Evolutionary conservation across 2,888 invertebrate species (phyloP).

Genomic region (Parnassius glacialis): DNA sequence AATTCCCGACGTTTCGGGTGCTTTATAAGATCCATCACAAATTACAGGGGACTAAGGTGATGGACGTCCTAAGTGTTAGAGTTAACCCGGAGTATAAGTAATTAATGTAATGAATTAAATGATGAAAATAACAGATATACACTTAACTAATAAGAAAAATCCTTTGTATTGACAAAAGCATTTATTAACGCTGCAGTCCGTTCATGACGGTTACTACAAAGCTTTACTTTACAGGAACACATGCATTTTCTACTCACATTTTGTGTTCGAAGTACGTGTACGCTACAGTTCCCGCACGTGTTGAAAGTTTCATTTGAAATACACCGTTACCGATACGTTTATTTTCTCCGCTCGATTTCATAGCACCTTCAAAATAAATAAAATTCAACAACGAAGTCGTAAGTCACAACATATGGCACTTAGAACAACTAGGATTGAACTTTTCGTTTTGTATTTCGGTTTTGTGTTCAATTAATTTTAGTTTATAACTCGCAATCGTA

Average conservation of each 20-base stretch:
- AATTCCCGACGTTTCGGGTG: too few relatives aligned
- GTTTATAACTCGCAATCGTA: too few relatives aligned
- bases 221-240: background rate
- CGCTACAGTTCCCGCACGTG: conserved; percentile 5
- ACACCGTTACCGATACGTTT: conserved; percentile 20
- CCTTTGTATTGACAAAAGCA: too few relatives aligned
- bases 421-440: conserved; percentile 33
- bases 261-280: conserved; percentile 2
- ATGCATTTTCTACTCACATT: conserved; percentile 5
- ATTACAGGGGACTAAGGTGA: too few relatives aligned
- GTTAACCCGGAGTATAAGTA: too few relatives aligned
- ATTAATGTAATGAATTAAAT: too few relatives aligned
- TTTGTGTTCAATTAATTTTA: too few relatives aligned
- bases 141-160: too few relatives aligned
- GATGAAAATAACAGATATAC: too few relatives aligned
- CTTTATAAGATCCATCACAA: too few relatives aligned
- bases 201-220: background rate
- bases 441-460: background rate
- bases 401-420: conserved; percentile 51
- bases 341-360: conserved; percentile 29
- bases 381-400: conserved; percentile 49
- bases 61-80: too few relatives aligned
- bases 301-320: conserved; percentile 22
- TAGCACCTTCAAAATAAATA: conserved; percentile 37
- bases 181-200: too few relatives aligned